Percentiles rank a stretch among this genome's conserved stretches.
These are phyloP conservation scores for Orthonevra nobilis DNA, from an alignment of 2,888 invertebrate species.

Conservation along the genomic window DNA sequence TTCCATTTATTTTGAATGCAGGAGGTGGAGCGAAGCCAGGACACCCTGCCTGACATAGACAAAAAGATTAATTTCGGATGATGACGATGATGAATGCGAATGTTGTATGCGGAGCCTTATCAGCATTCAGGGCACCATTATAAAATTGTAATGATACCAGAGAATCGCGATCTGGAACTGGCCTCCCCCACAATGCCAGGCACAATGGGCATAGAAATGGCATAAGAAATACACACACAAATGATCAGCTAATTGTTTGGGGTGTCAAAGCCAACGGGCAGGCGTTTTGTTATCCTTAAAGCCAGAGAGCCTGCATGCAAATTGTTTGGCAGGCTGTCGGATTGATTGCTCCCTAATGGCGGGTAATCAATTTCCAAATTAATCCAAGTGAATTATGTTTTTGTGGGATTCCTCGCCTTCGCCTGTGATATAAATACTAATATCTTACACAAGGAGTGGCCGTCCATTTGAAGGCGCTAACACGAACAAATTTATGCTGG, in stretches of 20 bases:
- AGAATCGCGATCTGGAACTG: too few species aligned
- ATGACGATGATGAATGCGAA: constrained; percentile 51
- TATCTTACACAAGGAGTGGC: too few species aligned
- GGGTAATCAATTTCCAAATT: constrained; percentile 61
- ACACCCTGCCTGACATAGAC: constrained; percentile 18
- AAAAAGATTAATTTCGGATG: constrained; percentile 51
- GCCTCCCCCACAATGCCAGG: too few species aligned
- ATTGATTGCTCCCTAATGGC: constrained; percentile 52
- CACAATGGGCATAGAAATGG: too few species aligned
- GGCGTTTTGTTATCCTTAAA: constrained; percentile 12
- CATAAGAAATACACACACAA: constrained; percentile 25
- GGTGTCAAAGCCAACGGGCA: constrained; percentile 2
- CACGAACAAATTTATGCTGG: too few species aligned
- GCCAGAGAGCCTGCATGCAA: constrained; percentile 51
- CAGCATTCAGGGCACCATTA: constrained; percentile 36
- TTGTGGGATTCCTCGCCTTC: too few species aligned
- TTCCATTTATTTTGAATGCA: constrained; percentile 3
- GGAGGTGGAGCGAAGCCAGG: not conserved
- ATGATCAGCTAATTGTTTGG: constrained; percentile 59
- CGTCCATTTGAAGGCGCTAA: too few species aligned
- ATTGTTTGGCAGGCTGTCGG: constrained; percentile 54
- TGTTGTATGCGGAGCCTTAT: constrained; percentile 14
- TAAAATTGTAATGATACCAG: constrained; percentile 25
- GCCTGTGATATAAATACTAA: too few species aligned
- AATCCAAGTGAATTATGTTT: constrained; percentile 44